Conservation (phyloP, 2,888 invertebrate species). For the Celastrina argiolus region DNA sequence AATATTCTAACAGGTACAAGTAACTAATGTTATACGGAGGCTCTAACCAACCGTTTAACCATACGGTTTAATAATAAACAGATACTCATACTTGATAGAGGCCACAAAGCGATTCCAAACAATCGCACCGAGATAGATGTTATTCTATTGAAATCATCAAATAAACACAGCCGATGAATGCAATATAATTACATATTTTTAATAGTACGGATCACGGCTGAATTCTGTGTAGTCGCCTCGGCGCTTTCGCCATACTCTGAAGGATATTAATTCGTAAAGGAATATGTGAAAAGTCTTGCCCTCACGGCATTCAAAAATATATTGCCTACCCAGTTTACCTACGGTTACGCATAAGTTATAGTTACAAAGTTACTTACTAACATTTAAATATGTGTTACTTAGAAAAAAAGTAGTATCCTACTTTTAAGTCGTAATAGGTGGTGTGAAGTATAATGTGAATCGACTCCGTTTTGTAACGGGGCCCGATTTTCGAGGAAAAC, state of each 20-base stretch:
- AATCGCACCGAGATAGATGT: slow-evolving; percentile 25
- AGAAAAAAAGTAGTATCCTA: too few species aligned
- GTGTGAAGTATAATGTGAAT: slow-evolving; percentile 37
- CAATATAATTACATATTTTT: slow-evolving; percentile 26
- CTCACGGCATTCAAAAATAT: too few species aligned
- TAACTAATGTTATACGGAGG: background rate
- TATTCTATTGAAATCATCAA: slow-evolving; percentile 26
- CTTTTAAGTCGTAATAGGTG: too few species aligned
- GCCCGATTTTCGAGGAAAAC: slow-evolving; percentile 40
- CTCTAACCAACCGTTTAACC: background rate
- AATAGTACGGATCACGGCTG: background rate
- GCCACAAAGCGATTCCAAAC: slow-evolving; percentile 29
- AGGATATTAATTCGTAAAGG: background rate
- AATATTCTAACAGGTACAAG: background rate
- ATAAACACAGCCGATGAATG: slow-evolving; percentile 25
- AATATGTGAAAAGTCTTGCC: background rate
- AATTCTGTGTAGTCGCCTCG: slow-evolving; percentile 9
- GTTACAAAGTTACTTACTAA: too few species aligned
- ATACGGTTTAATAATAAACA: slow-evolving; percentile 19
- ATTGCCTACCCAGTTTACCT: too few species aligned
- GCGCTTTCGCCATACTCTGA: background rate
- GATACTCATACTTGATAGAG: slow-evolving; percentile 18
- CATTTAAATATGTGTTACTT: background rate
- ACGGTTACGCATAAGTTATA: too few species aligned
- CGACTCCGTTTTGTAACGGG: slow-evolving; percentile 38